Base-by-base conservation (phyloP, 2,113 vertebrate genomes). In the Vidua chalybeata region DNA sequence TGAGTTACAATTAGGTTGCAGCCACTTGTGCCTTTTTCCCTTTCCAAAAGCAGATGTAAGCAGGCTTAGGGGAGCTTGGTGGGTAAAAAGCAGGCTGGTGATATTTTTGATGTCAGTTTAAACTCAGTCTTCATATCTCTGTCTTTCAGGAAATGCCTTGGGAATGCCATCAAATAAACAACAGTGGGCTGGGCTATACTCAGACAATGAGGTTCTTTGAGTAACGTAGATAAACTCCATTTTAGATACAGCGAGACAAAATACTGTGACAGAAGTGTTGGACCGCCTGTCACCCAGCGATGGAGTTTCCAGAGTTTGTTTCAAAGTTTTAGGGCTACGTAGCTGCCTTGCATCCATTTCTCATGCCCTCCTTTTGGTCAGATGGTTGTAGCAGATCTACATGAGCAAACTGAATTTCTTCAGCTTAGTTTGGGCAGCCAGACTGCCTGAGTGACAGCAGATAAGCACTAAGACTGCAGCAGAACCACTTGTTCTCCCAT, bases 231-330 rank as follows among this genome's bases (percentile, higher is more conserved):
- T 90, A 93, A 91, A 92, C 45, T 24, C 33, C 52, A 52, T 67
- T 93, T 96, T 81, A 87, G 80, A 84, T 84, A 87, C 39, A 84
- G 80, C 2, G 6, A 94, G 91, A 92, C 83, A 90, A 88, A 93
- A 78, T 56, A 87, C 63, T 61, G 39, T 67, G 63, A 84, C 67
- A 67, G 82, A 97, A 77, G 35, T 77, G 48, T 67, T 85, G 82
- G 74, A 39, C 49, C 0, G 0, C 28, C 78, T 87, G 63, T 62
- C 79, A 86, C 27, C 15, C 63, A 79, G 62, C 84, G 87, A 31
- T 76, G 71, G 33, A 48, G 15, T 64, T 88, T 95, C 39, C 61
- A 66, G 56, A 71, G 35, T 51, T 71, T 51, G 41, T 22, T 74
- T 78, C 31, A 74, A 71, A 91, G 61, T 48, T 77, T 59, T 52